Evolutionary conservation across 2,113 vertebrate species (phyloP), one percentile per base, ranked within the genome.

Genomic region (Hassar affinis): DNA sequence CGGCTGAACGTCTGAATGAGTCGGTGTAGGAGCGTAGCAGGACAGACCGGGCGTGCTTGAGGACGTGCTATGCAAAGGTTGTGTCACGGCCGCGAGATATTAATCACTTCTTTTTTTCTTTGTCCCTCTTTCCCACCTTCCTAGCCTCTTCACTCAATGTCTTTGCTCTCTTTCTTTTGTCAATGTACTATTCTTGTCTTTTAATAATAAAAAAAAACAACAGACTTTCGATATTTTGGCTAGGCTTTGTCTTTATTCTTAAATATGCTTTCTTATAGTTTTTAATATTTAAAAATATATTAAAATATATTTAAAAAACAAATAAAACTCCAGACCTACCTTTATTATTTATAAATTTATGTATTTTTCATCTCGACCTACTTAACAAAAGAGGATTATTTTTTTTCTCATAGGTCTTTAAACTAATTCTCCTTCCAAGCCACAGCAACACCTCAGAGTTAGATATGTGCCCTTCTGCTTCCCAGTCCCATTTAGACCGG

Each of bases 81-180:
- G 96, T 97, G 94, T 95, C 96, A 97, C 95, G 96, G 95, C 95
- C 92, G 93, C 47, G 82, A 85, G 94, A 93, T 92, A 94, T 93
- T 91, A 92, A 92, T 91, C 82, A 88, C 90, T 84, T 75, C 42
- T 81, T 66, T 81, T 66, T 79, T 69, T 61, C 45, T 61, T 54
- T 35, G 49, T 71, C 74, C 25, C 75, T 72, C 33, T 56, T 61
- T 61, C 30, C 38, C 35, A 20, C 49, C 30, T 66, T 78, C 78
- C 75, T 81, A 4, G 38, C 18, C 27, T 68, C 27, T 42, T 49
- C 27, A 66, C 11, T 64, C 33, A 7, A 49, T 80, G 66, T 75
- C 76, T 79, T 79, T 75, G 78, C 59, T 61, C 64, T 25, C 12
- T 27, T 27, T 57, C 30, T 79, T n/a, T 78, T 30, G 64, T 84